Percentiles rank a stretch among this genome's conserved stretches.
Evolutionary conservation across 2,113 vertebrate genomes (phyloP).

Genomic region (Cynopterus brachyotis): DNA sequence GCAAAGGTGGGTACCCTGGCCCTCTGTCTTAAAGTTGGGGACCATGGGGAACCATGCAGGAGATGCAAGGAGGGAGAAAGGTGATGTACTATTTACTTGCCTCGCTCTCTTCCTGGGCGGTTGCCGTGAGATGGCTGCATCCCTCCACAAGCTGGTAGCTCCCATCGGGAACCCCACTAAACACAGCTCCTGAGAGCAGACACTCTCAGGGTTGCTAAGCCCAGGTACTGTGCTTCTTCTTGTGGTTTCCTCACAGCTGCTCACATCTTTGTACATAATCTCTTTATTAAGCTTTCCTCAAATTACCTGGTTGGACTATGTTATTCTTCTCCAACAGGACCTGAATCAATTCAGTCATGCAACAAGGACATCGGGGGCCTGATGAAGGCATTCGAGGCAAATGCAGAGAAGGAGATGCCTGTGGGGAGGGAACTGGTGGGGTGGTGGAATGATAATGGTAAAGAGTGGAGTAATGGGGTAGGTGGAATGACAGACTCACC

Average conservation of each 20-base stretch:
- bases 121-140: not conserved
- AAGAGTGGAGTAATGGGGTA: not conserved
- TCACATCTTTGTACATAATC: not conserved
- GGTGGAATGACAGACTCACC: not conserved
- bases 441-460: accelerated
- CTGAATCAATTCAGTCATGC: not conserved
- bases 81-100: not conserved
- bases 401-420: not conserved
- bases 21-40: not conserved
- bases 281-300: not conserved
- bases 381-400: not conserved
- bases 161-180: not conserved
- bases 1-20: not conserved
- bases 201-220: not conserved
- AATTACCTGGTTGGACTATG: not conserved
- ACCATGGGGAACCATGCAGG: not conserved
- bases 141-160: not conserved
- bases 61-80: not conserved
- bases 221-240: not conserved
- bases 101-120: not conserved
- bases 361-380: not conserved
- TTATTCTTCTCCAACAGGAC: not conserved
- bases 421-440: not conserved
- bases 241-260: not conserved
- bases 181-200: not conserved